Conservation (phyloP, 2,797 vertebrate genomes). For the Numenius phaeopus region DNA sequence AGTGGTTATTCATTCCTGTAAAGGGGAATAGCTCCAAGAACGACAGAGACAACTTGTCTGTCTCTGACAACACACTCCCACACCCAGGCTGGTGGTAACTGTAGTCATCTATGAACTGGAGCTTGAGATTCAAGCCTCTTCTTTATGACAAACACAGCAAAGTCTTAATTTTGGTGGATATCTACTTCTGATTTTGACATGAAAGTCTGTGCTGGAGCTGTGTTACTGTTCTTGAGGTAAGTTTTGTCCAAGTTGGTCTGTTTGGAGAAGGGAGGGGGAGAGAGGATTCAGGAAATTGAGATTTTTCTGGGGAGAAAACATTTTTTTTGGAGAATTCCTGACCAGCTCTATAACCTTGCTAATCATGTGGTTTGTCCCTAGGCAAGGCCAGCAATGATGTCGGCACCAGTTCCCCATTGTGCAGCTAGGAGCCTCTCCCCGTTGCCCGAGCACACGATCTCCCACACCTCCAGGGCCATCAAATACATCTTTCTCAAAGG, state of each 20-base stretch:
- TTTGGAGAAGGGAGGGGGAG: not conserved
- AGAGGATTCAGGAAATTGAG: not conserved
- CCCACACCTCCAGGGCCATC: slow-evolving; percentile 19
- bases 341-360: not conserved
- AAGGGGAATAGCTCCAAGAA: not conserved
- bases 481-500: slow-evolving; percentile 34
- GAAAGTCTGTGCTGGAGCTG: not conserved
- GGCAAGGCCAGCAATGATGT: not conserved
- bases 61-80: slow-evolving; percentile 53
- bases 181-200: not conserved
- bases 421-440: not conserved
- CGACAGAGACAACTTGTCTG: not conserved
- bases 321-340: not conserved
- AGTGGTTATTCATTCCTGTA: not conserved
- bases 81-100: slow-evolving; percentile 18
- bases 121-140: not conserved
- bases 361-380: not conserved
- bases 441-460: fast-evolving
- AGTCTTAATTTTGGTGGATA: not conserved
- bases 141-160: not conserved
- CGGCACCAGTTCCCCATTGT: not conserved
- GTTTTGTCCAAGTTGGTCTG: not conserved
- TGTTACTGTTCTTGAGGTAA: not conserved
- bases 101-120: not conserved
- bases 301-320: not conserved